A percentile compares a stretch with the other conserved stretches of the same genome.
These are phyloP conservation scores for Pseudachorutes palmiensis DNA, from an alignment of 1,140 invertebrate genomes.

Conservation along the genomic window DNA sequence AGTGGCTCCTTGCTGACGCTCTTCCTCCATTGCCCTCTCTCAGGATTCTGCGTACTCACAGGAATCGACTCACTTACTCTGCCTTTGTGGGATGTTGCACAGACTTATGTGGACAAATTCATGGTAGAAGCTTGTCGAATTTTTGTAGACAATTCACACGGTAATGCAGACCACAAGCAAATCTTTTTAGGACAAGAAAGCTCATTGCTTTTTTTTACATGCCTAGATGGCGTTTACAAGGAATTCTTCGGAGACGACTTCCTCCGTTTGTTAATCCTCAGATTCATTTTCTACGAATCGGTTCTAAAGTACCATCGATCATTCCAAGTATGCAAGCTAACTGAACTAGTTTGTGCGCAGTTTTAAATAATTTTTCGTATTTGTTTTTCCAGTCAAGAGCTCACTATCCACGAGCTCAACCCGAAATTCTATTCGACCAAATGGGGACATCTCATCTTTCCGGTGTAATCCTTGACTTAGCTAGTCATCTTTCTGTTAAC, in stretches of 20 bases:
- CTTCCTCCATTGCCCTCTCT: constrained; percentile 87
- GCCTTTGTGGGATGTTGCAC: constrained; percentile 82
- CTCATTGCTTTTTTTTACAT: constrained; percentile 27
- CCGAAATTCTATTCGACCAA: not conserved
- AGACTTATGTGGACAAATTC: constrained; percentile 78
- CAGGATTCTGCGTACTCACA: constrained; percentile 86
- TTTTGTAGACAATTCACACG: constrained; percentile 43
- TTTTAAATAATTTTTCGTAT: not conserved
- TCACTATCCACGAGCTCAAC: not conserved
- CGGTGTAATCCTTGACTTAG: not conserved
- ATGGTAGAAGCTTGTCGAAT: constrained; percentile 78
- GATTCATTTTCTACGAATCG: constrained; percentile 78
- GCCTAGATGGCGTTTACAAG: constrained; percentile 65
- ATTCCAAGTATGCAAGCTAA: not conserved
- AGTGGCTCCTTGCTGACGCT: constrained; percentile 90
- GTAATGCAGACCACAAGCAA: constrained; percentile 6
- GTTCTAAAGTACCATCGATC: constrained; percentile 1
- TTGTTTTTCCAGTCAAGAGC: not conserved
- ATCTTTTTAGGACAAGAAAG: not conserved
- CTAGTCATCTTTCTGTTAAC: not conserved
- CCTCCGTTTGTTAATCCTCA: constrained; percentile 71
- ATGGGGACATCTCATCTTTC: not conserved
- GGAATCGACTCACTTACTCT: constrained; percentile 77
- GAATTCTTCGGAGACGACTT: constrained; percentile 93
- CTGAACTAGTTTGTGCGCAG: not conserved